Percentiles rank a stretch among this genome's conserved stretches.
These are phyloP conservation scores for Polydrusus pterygomalis DNA, from an alignment of 2,888 invertebrate species.

Conservation along the genomic window DNA sequence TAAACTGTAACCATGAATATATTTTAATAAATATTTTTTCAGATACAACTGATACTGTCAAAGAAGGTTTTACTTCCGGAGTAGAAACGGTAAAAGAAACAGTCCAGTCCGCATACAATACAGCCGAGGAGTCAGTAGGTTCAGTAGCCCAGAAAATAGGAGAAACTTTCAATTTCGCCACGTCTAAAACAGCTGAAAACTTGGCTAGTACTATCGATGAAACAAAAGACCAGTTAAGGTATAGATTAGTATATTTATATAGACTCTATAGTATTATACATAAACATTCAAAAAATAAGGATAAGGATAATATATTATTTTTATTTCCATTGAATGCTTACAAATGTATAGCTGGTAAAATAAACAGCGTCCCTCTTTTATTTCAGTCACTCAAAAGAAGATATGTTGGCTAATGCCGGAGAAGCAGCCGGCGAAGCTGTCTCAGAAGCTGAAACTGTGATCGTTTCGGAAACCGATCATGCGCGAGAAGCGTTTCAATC, in stretches of 20 bases:
- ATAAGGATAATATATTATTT: neutral
- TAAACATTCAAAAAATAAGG: no score
- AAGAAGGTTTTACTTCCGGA: conserved; percentile 62
- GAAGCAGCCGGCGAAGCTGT: conserved; percentile 67
- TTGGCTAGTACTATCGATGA: conserved; percentile 34
- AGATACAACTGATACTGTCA: conserved; percentile 66
- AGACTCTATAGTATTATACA: neutral
- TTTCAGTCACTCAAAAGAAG: conserved; percentile 42
- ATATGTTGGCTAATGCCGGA: conserved; percentile 21
- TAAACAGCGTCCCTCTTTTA: no score
- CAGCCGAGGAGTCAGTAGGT: conserved; percentile 67
- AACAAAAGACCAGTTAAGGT: conserved; percentile 31
- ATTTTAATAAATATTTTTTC: conserved; percentile 49
- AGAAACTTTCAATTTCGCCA: conserved; percentile 64
- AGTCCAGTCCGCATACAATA: conserved; percentile 65
- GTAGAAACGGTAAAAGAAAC: conserved; percentile 68
- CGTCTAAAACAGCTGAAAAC: conserved; percentile 61
- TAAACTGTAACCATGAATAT: neutral
- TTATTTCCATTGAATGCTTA: no score
- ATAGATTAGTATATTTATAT: neutral
- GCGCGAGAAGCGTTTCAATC: conserved; percentile 55
- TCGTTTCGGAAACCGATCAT: conserved; percentile 66
- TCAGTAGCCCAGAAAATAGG: conserved; percentile 67
- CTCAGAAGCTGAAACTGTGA: conserved; percentile 68
- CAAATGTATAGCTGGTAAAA: no score